Conservation (phyloP, 2,888 invertebrate species). For the Drosophila prolongata region DNA sequence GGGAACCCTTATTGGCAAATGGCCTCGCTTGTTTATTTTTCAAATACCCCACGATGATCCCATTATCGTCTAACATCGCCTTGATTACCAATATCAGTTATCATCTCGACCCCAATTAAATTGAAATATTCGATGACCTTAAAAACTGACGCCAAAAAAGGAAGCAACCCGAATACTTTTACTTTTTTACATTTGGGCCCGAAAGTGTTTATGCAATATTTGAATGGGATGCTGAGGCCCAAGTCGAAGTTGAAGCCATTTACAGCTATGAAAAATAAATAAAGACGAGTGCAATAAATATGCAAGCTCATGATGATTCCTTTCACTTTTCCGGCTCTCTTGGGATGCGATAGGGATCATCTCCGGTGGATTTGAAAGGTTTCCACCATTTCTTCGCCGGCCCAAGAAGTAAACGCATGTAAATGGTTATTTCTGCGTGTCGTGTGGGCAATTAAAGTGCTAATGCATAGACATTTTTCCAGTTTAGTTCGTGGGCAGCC, state of each 20-base stretch:
- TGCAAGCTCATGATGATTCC: constrained; percentile 69
- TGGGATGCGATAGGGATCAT: constrained; percentile 59
- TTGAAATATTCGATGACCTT: constrained; percentile 33
- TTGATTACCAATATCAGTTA: constrained; percentile 15
- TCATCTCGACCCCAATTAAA: constrained; percentile 34
- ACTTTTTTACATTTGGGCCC: constrained; percentile 50
- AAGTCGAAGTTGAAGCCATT: constrained; percentile 34
- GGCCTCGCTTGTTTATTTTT: not conserved
- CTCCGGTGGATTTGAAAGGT: constrained; percentile 50
- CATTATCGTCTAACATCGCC: not conserved
- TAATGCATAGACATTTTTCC: constrained; percentile 38
- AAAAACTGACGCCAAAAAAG: constrained; percentile 29
- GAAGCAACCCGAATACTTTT: constrained; percentile 54
- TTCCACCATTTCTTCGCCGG: constrained; percentile 10
- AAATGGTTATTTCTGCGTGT: constrained; percentile 29
- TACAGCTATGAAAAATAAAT: constrained; percentile 46
- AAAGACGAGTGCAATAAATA: constrained; percentile 62
- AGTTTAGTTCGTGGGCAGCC: constrained; percentile 21
- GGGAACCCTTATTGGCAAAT: not conserved
- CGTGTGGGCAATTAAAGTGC: constrained; percentile 56
- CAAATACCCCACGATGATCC: constrained; percentile 6
- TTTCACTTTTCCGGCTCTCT: constrained; percentile 66
- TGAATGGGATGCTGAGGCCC: constrained; percentile 44
- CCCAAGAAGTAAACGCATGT: constrained; percentile 31
- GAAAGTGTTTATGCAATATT: constrained; percentile 64